phyloP scores from a whole-genome alignment of 1,140 invertebrate genomes.

The Neoseiulus cucumeris region DNA sequence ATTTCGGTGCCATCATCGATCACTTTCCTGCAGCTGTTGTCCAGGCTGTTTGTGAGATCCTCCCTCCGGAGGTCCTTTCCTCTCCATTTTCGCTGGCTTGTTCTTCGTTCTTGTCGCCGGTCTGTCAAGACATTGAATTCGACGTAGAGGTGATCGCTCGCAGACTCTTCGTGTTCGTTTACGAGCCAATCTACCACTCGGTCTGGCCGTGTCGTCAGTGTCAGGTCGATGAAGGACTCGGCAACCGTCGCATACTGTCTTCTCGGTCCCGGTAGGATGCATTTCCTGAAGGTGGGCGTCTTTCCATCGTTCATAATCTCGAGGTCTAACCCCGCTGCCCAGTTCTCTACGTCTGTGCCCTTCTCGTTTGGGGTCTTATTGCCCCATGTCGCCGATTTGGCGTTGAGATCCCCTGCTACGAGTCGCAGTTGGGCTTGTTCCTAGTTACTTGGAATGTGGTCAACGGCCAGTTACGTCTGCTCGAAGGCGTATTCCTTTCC shows the following conservation, averaged over 20 bases:
- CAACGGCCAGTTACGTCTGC: too few relatives aligned
- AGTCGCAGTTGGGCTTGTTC: too few relatives aligned
- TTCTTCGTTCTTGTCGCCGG: too few relatives aligned
- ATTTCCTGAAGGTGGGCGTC: not conserved
- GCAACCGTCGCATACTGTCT: too few relatives aligned
- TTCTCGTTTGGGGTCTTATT: not conserved
- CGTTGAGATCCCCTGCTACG: not conserved
- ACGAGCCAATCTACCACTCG: not conserved
- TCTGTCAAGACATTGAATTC: not conserved
- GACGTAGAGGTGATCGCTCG: not conserved
- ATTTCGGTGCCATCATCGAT: too few relatives aligned
- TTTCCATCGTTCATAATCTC: not conserved
- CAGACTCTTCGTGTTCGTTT: not conserved
- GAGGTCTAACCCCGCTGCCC: not conserved
- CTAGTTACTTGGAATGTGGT: too few relatives aligned
- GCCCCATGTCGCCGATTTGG: not conserved
- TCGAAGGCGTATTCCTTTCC: too few relatives aligned
- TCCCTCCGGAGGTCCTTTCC: too few relatives aligned
- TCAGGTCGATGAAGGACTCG: not conserved
- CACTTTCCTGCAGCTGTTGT: too few relatives aligned
- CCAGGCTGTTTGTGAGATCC: too few relatives aligned
- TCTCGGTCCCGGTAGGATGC: too few relatives aligned
- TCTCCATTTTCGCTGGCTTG: too few relatives aligned
- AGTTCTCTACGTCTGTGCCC: not conserved
- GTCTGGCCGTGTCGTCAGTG: not conserved